Evolutionary conservation across 1,140 invertebrate species (phyloP), one percentile per base, ranked within the genome.

Genomic region (Trachymyrmex septentrionalis): DNA sequence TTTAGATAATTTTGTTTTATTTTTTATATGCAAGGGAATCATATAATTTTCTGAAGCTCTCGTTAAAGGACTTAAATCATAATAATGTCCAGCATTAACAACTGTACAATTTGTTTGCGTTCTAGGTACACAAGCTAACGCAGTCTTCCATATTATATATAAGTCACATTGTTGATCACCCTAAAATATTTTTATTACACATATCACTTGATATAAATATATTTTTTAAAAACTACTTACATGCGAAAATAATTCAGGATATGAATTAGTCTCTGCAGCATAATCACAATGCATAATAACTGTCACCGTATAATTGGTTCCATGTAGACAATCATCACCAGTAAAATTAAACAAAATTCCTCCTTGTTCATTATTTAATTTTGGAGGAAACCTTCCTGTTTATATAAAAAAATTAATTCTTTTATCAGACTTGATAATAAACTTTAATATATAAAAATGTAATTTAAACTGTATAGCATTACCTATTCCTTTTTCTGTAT

Each of bases 281-380:
- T 92, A 94, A 90, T 95, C 92, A 86, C 94, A 95, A 21, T 87
- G 82, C 92, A 95, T 93, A 63, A 88, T 75, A 61, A 95, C 88
- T 55, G 87, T 75, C 14, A 92, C 88, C 24, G 64, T 90, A 87
- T 94, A 94, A 55, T 87, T 91, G 3, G 16, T 44, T 59, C 87
- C 69, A 16, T 38, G 4, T 48, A 82, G 87, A 78, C 93, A 94
- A 38, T 71, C 4, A 59, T 93, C 93, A 14, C 94, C 94, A 66
- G 64, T 88, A 66, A 94, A 95, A 24, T 72, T 75, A 87, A 93
- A 95, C 21, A 80, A 59, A 34, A 93, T 90, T 63, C 66, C 84
- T 21, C 92, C 92, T 81, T 61, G 16, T 81, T 67, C 63, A 59
- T 53, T 14, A 63, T 44, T 10, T 21, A 93, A 59, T 57, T 38